Base-by-base conservation (phyloP, 2,797 vertebrate genomes). In the Manis javanica region DNA sequence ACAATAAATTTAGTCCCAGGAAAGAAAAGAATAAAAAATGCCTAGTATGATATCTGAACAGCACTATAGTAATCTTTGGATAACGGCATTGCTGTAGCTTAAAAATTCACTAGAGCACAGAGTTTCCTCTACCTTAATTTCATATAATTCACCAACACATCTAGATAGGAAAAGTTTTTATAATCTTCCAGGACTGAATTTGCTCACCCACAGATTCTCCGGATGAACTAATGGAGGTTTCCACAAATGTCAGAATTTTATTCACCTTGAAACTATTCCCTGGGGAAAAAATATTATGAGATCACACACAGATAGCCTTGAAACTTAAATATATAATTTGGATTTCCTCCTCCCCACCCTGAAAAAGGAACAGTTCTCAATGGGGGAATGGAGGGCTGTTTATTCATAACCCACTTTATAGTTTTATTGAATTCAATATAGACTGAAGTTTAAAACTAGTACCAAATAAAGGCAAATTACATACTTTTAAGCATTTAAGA, bases 371-470 rank as follows among this genome's bases (percentile, higher is more conserved):
- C 49, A 85, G 1, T 68, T 92, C 34, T 95, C 24, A 15, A 42
- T 89, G 19, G 8, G 23, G 11, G 2, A 39, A 29, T 57, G 37
- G 12, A 87, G 55, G 51, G 1, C 23, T 91, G 39, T 1, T 61
- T 86, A 74, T 77, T 57, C 51, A 12, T n/a, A 51, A 79, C 18
- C 7, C 7, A 86, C 37, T 89, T 86, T 85, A 46, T 57, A 82
- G 2, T 21, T 82, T 86, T 69, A 89, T 79, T 93, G 46, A 77
- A 86, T 69, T 79, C 51, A 37, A 86, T 51, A 78, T 39, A 78
- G n/a, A 26, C 37, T 86, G 7, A 90, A 64, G 19, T 85, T 63
- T 82, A 59, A 95, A 95, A 91, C 26, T 86, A 81, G 26, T 64
- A 59, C 49, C 37, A 81, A 71, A 53, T 59, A 79, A 72, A 77